These are phyloP conservation scores for Tiaroga cobitis DNA, from an alignment of 2,797 vertebrate genomes.

Conservation along the genomic window DNA sequence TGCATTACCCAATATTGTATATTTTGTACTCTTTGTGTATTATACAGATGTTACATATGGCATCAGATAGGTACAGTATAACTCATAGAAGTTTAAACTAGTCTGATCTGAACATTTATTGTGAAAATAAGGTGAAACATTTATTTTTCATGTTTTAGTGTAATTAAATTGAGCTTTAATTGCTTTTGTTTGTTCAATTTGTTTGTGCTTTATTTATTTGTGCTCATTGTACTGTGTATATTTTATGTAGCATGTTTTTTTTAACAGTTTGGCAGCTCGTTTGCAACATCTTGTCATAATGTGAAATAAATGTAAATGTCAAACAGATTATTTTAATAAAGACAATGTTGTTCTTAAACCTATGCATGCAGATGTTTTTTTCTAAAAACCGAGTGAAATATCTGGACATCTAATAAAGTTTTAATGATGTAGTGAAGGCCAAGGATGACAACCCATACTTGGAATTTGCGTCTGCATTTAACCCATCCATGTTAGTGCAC, in stretches of 20 bases:
- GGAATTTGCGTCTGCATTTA: no score
- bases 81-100: not conserved
- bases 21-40: constrained; percentile 24
- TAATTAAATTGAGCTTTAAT: constrained; percentile 36
- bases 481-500: no score
- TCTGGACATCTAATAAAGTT: not conserved
- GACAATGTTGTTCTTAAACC: constrained; percentile 37
- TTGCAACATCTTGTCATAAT: constrained; percentile 33
- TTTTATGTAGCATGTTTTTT: not conserved
- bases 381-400: not conserved
- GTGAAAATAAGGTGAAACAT: constrained; percentile 27
- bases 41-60: not conserved
- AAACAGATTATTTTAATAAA: constrained; percentile 64
- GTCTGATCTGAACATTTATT: not conserved
- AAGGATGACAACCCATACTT: no score
- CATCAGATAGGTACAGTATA: not conserved
- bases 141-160: constrained; percentile 19
- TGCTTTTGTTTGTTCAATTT: not conserved
- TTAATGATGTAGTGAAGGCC: no score
- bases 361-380: not conserved
- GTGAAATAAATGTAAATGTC: constrained; percentile 59
- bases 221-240: constrained; percentile 2
- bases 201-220: constrained; percentile 13
- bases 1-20: constrained; percentile 29
- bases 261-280: constrained; percentile 25